phyloP scores from a whole-genome alignment of 2,888 invertebrate species.

The Leistus spinibarbis region DNA sequence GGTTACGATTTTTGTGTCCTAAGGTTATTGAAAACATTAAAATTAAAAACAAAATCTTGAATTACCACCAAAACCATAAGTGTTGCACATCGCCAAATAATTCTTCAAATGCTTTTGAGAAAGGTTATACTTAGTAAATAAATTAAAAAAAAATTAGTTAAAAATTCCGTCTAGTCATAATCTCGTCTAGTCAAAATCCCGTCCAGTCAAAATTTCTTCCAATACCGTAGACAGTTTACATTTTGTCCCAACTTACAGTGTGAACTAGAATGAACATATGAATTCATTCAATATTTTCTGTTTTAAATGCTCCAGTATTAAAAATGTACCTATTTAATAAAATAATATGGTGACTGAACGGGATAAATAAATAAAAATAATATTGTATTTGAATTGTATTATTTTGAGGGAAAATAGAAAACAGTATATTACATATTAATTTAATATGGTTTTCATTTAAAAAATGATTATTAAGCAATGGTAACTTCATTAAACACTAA shows the following conservation, averaged over 20 bases:
- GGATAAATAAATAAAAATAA: slow-evolving; percentile 34
- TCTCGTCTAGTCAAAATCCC: background rate
- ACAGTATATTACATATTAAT: slow-evolving; percentile 47
- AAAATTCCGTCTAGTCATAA: too few species aligned
- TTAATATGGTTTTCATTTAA: slow-evolving; percentile 58
- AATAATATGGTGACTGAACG: background rate
- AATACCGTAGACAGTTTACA: background rate
- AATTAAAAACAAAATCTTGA: too few species aligned
- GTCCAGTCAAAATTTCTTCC: background rate
- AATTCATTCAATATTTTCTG: too few species aligned
- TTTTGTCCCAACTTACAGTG: too few species aligned
- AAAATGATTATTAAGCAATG: slow-evolving; percentile 59
- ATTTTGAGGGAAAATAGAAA: slow-evolving; percentile 40
- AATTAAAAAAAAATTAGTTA: too few species aligned
- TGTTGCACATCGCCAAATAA: too few species aligned
- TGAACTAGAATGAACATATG: too few species aligned
- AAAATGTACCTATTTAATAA: background rate
- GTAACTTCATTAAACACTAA: slow-evolving; percentile 57
- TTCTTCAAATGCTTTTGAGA: too few species aligned
- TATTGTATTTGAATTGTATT: slow-evolving; percentile 31
- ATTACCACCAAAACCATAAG: too few species aligned
- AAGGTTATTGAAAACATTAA: too few species aligned
- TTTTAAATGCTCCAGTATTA: background rate
- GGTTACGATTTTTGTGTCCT: too few species aligned
- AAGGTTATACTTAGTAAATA: too few species aligned